A percentile compares a stretch with the other conserved stretches of the same genome.
Conservation (phyloP, 2,113 vertebrate species). For the Lycocorax pyrrhopterus region DNA sequence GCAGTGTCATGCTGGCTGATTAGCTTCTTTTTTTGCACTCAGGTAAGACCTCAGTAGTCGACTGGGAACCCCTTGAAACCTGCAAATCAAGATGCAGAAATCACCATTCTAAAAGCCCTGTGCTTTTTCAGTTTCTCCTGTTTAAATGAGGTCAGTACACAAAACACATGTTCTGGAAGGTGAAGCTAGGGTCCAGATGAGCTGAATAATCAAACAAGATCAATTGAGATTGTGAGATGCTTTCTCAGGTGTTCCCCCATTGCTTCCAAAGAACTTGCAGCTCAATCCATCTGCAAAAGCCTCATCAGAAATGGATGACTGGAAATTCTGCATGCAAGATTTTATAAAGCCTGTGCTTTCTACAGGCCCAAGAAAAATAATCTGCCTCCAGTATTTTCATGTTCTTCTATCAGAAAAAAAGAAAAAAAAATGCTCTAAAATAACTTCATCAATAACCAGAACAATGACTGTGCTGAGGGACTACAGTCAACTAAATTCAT, state of each 20-base stretch:
- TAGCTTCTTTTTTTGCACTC: not conserved
- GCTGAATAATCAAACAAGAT: not conserved
- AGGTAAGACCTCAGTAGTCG: not conserved
- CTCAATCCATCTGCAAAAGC: not conserved
- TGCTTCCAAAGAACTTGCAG: not conserved
- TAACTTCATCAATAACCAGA: not conserved
- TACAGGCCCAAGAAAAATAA: not conserved
- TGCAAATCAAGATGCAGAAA: not conserved
- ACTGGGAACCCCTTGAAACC: not conserved
- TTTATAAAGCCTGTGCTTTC: not conserved
- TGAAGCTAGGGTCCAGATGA: not conserved
- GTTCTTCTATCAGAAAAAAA: not conserved
- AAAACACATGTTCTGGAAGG: not conserved
- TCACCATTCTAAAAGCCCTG: not conserved
- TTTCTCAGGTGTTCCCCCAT: not conserved
- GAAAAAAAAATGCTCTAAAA: not conserved
- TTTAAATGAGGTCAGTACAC: not conserved
- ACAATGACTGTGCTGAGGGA: not conserved
- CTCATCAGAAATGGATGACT: not conserved
- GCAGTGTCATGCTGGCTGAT: not conserved
- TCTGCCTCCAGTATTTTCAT: not conserved
- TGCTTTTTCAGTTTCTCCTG: not conserved
- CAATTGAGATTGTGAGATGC: not conserved
- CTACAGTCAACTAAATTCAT: not conserved
- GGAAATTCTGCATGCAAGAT: not conserved